These are phyloP conservation scores for Hirundichthys speculiger DNA, from an alignment of 2,113 vertebrate genomes.

Conservation along the genomic window DNA sequence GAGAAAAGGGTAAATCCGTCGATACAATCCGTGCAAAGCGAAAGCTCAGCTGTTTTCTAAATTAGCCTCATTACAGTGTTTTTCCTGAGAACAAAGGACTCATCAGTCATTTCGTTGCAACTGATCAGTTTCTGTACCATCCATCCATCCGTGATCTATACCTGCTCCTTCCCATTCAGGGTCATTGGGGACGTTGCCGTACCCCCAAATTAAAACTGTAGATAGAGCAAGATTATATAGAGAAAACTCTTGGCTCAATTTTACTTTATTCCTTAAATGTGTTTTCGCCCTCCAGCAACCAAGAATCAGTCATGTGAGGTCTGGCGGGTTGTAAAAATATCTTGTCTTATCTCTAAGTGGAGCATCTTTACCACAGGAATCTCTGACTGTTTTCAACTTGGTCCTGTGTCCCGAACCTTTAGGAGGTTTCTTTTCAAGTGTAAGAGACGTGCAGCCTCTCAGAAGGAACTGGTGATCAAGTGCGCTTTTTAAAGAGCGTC, in stretches of 20 bases:
- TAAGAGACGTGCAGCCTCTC: constrained; percentile 45
- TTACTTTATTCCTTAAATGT: background rate
- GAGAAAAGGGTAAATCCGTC: constrained; percentile 14
- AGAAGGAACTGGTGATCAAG: constrained; percentile 65
- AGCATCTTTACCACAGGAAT: constrained; percentile 16
- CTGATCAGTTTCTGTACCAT: constrained; percentile 13
- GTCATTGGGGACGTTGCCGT: no score
- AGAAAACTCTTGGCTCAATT: no score
- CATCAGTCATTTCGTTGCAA: constrained; percentile 30
- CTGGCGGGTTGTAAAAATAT: constrained; percentile 31
- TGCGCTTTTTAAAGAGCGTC: constrained; percentile 58
- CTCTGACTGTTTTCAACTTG: constrained; percentile 16
- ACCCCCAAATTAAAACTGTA: background rate
- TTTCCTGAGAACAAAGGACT: constrained; percentile 34
- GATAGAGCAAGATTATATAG: no score
- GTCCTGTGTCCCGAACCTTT: constrained; percentile 37
- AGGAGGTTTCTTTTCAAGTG: constrained; percentile 59
- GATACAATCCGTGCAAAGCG: constrained; percentile 27
- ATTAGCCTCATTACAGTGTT: constrained; percentile 16
- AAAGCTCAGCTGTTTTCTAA: constrained; percentile 59
- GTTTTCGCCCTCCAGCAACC: constrained; percentile 1
- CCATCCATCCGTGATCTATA: background rate
- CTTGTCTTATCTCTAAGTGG: constrained; percentile 19
- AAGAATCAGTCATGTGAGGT: constrained; percentile 30
- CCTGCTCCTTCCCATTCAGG: no score